A percentile compares a stretch with the other conserved stretches of the same genome.
Conservation (phyloP, 2,888 invertebrate species). For the Sepioteuthis lessoniana region DNA sequence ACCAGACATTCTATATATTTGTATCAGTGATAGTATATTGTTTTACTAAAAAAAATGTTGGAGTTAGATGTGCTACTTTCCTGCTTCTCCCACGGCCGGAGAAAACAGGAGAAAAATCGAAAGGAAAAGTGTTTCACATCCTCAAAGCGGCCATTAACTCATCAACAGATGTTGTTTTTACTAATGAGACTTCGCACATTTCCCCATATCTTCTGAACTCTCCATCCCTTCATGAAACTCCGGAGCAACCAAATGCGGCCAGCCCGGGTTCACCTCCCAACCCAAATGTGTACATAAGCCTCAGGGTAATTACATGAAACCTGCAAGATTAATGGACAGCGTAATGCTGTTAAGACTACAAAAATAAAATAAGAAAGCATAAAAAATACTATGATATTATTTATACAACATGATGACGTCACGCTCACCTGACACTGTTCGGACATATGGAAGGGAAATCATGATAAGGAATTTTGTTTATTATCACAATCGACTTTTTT, state of each 20-base stretch:
- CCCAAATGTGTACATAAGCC: conserved; percentile 14
- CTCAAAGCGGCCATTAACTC: conserved; percentile 33
- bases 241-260: neutral
- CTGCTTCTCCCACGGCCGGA: neutral
- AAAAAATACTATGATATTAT: neutral
- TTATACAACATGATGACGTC: conserved; percentile 8
- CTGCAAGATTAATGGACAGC: conserved; percentile 2
- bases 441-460: neutral
- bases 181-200: neutral
- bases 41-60: neutral
- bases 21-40: neutral
- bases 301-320: neutral
- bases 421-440: neutral
- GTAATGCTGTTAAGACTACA: neutral
- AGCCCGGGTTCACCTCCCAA: neutral
- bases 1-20: neutral
- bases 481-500: too few relatives aligned
- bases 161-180: neutral
- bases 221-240: neutral
- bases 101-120: neutral
- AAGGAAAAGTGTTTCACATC: neutral
- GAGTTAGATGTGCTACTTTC: neutral
- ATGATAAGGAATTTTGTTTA: neutral
- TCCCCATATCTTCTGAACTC: neutral
- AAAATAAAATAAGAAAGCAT: neutral